Percentiles rank a stretch among this genome's conserved stretches.
phyloP scores from a whole-genome alignment of 2,797 vertebrate genomes.

The Pteropus rufus region DNA sequence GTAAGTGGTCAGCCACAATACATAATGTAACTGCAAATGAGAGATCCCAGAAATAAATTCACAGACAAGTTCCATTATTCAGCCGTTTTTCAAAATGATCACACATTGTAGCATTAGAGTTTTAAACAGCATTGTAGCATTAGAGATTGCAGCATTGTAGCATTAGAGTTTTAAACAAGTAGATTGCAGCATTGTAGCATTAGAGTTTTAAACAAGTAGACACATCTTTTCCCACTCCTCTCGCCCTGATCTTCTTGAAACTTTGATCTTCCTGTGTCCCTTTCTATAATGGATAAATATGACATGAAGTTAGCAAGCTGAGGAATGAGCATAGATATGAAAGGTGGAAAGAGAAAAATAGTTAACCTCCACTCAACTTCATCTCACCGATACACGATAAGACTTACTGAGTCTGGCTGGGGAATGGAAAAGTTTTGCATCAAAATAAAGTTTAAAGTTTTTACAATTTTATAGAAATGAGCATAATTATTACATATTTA shows the following conservation, averaged over 20 bases:
- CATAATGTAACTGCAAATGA: neutral
- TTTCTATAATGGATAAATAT: neutral
- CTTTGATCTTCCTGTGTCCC: neutral
- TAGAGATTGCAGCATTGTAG: neutral
- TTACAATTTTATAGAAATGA: neutral
- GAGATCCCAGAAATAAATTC: neutral
- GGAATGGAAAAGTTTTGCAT: neutral
- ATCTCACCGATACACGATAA: neutral
- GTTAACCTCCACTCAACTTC: fast-evolving
- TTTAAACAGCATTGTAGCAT: neutral
- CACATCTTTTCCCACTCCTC: neutral
- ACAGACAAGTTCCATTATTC: neutral
- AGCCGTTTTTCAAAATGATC: neutral
- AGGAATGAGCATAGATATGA: neutral
- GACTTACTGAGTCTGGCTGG: neutral
- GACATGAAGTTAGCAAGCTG: neutral
- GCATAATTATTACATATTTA: neutral
- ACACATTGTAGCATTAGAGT: neutral
- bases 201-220: neutral
- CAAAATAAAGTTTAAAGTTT: neutral
- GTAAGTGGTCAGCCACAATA: neutral
- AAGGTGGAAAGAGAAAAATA: neutral
- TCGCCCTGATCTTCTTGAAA: neutral
- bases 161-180: too few species aligned
- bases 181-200: neutral